These are phyloP conservation scores for Spilogale gracilis DNA, from an alignment of 2,113 vertebrate species.

Conservation along the genomic window DNA sequence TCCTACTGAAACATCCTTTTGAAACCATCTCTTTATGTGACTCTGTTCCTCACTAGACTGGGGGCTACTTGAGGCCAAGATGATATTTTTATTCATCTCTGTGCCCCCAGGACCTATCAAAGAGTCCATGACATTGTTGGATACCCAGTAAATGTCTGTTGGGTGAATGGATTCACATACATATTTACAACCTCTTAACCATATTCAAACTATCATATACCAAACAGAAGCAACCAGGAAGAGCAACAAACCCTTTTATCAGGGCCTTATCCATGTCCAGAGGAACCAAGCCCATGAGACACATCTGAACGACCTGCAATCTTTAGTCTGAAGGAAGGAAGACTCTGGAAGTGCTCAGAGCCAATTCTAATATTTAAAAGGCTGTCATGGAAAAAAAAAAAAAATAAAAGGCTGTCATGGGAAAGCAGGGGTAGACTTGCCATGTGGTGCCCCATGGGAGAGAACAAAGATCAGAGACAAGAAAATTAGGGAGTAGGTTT, in stretches of 20 bases:
- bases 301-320: neutral
- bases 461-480: neutral
- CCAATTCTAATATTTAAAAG: slow-evolving; percentile 33
- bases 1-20: neutral
- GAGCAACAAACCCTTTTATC: neutral
- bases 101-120: neutral
- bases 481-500: neutral
- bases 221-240: neutral
- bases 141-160: neutral
- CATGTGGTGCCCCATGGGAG: neutral
- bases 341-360: neutral
- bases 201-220: neutral
- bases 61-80: neutral
- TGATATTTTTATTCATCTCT: slow-evolving; percentile 9
- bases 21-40: slow-evolving; percentile 33
- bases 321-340: neutral
- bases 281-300: neutral
- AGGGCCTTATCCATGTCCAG: neutral
- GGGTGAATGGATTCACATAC: neutral
- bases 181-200: slow-evolving; percentile 22
- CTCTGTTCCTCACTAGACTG: neutral
- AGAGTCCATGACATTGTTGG: neutral
- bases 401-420: neutral
- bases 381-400: neutral
- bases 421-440: neutral